Evolutionary conservation across 2,113 vertebrate species (phyloP).

Genomic region (Azemiops feae): DNA sequence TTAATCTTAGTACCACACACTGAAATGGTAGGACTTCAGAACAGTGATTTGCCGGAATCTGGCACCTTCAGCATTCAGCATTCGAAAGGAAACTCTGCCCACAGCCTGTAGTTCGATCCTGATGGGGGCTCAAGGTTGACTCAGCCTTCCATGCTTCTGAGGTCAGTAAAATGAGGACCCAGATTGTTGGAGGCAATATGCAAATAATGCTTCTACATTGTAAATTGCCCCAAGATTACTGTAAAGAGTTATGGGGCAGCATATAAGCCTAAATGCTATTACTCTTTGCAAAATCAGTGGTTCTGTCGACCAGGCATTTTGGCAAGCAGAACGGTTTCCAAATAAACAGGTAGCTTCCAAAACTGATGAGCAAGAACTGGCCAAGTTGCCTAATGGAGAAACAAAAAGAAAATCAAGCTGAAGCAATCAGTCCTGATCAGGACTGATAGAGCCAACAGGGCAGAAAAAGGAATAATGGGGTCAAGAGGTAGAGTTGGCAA

Average conservation of each 20-base stretch:
- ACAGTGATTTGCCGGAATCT: neutral
- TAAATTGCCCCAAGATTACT: neutral
- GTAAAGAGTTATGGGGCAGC: neutral
- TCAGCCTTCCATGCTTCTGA: neutral
- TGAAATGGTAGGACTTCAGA: neutral
- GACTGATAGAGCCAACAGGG: no score
- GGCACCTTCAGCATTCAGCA: no score
- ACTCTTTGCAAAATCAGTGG: neutral
- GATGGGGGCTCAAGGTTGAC: neutral
- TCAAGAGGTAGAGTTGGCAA: neutral
- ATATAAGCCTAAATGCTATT: no score
- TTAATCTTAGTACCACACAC: neutral
- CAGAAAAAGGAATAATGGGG: neutral
- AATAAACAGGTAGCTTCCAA: neutral
- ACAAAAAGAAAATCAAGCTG: neutral
- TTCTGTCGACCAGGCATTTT: no score
- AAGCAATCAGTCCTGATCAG: neutral
- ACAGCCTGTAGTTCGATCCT: neutral
- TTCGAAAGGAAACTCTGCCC: neutral
- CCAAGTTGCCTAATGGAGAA: neutral
- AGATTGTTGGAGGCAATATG: neutral
- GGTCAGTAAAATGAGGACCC: neutral
- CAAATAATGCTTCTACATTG: neutral
- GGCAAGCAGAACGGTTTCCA: neutral
- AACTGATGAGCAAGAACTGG: neutral